Evolutionary conservation across 2,113 vertebrate genomes (phyloP).

Genomic region (Callospermophilus lateralis): DNA sequence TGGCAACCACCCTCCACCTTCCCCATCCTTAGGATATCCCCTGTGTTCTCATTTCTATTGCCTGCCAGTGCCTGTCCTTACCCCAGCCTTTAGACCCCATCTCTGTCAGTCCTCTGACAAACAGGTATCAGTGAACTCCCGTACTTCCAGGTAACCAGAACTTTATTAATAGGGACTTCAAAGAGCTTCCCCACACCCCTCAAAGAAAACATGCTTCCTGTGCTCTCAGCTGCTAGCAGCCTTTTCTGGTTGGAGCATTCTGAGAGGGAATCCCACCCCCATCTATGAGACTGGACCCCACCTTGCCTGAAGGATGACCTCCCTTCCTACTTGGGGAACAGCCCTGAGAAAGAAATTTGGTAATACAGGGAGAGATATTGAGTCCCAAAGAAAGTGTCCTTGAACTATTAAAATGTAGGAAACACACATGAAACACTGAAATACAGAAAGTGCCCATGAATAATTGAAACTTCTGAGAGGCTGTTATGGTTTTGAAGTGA

Average conservation of each 20-base stretch:
- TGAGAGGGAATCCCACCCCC: neutral
- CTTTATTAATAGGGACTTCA: neutral
- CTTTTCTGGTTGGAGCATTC: too few species aligned
- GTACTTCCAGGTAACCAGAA: neutral
- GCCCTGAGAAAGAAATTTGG: neutral
- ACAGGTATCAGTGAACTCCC: neutral
- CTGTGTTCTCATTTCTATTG: neutral
- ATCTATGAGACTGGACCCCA: neutral
- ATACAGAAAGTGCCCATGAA: too few species aligned
- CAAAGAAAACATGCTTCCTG: neutral
- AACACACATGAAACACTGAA: too few species aligned
- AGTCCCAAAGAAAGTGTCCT: too few species aligned
- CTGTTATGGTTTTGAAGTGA: too few species aligned
- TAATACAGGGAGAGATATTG: too few species aligned
- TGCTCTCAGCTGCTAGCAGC: too few species aligned
- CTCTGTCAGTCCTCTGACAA: neutral
- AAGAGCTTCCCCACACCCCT: neutral
- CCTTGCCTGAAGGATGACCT: neutral
- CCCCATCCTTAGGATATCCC: neutral
- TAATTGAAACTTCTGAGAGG: too few species aligned
- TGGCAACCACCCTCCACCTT: neutral
- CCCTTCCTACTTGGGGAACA: neutral
- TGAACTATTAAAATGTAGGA: too few species aligned
- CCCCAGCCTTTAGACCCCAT: too few species aligned
- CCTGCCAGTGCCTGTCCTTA: neutral